phyloP scores from a whole-genome alignment of 2,888 invertebrate genomes.

The Drosophila longiperda region DNA sequence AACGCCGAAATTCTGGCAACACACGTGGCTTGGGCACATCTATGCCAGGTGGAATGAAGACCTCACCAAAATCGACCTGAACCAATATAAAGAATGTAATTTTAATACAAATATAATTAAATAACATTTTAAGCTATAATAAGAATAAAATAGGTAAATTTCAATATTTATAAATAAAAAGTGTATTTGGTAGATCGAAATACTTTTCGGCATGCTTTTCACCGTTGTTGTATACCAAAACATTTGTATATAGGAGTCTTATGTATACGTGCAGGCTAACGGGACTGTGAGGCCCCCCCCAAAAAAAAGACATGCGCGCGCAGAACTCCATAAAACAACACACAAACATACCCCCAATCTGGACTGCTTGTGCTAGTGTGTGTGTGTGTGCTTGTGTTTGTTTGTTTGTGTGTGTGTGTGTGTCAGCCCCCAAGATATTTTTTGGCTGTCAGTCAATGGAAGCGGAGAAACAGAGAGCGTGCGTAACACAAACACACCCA shows the following conservation, averaged over 20 bases:
- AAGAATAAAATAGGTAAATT: background rate
- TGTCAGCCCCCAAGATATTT: slow-evolving; percentile 76
- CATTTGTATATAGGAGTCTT: slow-evolving; percentile 54
- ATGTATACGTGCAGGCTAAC: slow-evolving; percentile 30
- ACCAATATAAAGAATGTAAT: background rate
- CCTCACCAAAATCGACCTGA: slow-evolving; percentile 95
- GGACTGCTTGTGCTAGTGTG: background rate
- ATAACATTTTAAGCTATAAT: background rate
- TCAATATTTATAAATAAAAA: background rate
- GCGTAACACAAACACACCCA: slow-evolving; percentile 39
- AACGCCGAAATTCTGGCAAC: slow-evolving; percentile 93
- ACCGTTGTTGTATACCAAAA: slow-evolving; percentile 63
- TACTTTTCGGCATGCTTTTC: background rate
- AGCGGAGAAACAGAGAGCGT: slow-evolving; percentile 66
- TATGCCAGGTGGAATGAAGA: slow-evolving; percentile 90
- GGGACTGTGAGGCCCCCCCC: slow-evolving; percentile 37
- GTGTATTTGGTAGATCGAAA: slow-evolving; percentile 11
- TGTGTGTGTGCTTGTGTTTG: slow-evolving; percentile 12
- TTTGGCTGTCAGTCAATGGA: slow-evolving; percentile 80
- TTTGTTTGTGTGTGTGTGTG: slow-evolving; percentile 41
- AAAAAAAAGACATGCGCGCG: slow-evolving; percentile 73
- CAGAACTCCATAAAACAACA: slow-evolving; percentile 71
- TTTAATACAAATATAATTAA: background rate
- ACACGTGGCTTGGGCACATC: slow-evolving; percentile 93
- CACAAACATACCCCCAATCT: slow-evolving; percentile 44